Evolutionary conservation across 2,113 vertebrate genomes (phyloP), one percentile per base, ranked within the genome.

Genomic region (Geococcyx californianus): DNA sequence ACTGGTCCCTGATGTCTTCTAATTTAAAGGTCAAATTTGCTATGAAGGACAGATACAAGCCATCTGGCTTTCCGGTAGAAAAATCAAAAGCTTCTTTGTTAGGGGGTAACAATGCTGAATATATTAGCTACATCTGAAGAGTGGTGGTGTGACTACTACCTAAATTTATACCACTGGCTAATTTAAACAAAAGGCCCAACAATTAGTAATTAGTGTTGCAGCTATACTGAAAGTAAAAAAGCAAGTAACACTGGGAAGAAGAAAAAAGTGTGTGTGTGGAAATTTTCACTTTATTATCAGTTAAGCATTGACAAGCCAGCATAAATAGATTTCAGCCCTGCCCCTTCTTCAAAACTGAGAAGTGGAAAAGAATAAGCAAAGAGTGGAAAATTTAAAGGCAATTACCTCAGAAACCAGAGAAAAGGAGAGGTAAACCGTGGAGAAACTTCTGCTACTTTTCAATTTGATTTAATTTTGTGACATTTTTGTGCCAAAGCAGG

Each of bases 21-120:
- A 95, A 95, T 94, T 94, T 90, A 97, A 97, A 97, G 95, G 87
- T 96, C 92, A 93, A 60, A 93, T 88, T 68, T 92, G 54, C 72
- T 86, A 89, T 67, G 77, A 94, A 94, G 93, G 85, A 94, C 89
- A 92, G 74, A 95, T 1, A 85, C 80, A 86, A 95, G 44, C 78
- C 89, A 96, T 94, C 83, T 90, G 77, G 85, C 58, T 92, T 69
- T 79, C 76, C 42, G 40, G 44, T 17, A 67, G 69, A 90, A 85
- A 95, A 96, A 87, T 47, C 40, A 89, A 84, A 67, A 80, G 68
- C 16, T 69, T 64, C 79, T 62, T 73, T 82, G 44, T 83, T 56
- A 52, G 62, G 49, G 70, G 19, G 74, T 94, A 88, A 92, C 84
- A 93, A 93, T 68, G 34, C 44, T 51, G 75, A 76, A 79, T 75